These are phyloP conservation scores for Shargacucullia verbasci DNA, from an alignment of 2,888 invertebrate species.

Conservation along the genomic window DNA sequence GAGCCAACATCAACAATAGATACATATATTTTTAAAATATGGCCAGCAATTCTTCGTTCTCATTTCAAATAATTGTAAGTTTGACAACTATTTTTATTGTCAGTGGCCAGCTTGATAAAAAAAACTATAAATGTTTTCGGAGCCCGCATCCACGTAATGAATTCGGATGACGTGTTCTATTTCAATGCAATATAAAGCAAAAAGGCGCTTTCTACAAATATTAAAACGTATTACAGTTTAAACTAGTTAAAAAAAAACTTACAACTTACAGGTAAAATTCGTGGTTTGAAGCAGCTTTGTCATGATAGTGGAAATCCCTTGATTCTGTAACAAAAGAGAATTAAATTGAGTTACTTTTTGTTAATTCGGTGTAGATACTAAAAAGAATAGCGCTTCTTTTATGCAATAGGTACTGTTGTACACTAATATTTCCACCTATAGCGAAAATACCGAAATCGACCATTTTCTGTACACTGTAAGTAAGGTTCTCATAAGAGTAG, in stretches of 20 bases:
- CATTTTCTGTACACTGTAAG: too few relatives aligned
- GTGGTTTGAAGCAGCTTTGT: slow-evolving; percentile 1
- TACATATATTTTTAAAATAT: slow-evolving; percentile 42
- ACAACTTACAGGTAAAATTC: slow-evolving; percentile 39
- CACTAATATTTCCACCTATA: too few relatives aligned
- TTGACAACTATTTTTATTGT: slow-evolving; percentile 58
- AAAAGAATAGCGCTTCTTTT: too few relatives aligned
- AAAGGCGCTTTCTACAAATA: neutral
- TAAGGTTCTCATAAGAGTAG: too few relatives aligned
- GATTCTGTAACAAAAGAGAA: slow-evolving; percentile 59
- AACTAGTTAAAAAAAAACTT: neutral
- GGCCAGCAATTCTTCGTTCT: slow-evolving; percentile 56
- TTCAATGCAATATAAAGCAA: slow-evolving; percentile 26
- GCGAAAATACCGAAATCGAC: too few relatives aligned
- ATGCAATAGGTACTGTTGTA: too few relatives aligned
- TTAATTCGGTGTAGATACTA: too few relatives aligned
- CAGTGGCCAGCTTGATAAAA: slow-evolving; percentile 59
- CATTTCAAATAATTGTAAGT: slow-evolving; percentile 58
- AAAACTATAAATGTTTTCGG: slow-evolving; percentile 61
- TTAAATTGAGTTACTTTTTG: too few relatives aligned
- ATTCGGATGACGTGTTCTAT: slow-evolving; percentile 50
- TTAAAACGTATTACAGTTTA: too few relatives aligned
- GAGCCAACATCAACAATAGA: slow-evolving; percentile 34
- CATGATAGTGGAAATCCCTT: slow-evolving; percentile 27
- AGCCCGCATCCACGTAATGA: slow-evolving; percentile 62